Percentiles rank a stretch among this genome's conserved stretches.
Conservation (phyloP, 1,140 invertebrate genomes). For the Melanaphis sacchari region DNA sequence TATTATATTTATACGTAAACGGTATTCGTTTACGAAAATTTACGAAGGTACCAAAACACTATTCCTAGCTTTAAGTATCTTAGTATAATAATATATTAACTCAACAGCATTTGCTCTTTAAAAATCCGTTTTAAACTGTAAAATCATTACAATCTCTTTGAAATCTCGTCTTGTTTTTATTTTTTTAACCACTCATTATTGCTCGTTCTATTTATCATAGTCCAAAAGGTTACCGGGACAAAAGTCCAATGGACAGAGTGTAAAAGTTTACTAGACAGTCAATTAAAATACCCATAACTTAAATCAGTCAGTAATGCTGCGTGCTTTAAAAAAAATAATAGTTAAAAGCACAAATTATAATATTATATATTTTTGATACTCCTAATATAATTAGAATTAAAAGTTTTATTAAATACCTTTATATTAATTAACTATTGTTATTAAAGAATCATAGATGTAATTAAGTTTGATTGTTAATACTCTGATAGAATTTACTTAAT, state of each 20-base stretch:
- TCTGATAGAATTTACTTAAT: neutral
- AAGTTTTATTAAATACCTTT: no score
- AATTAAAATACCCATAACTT: neutral
- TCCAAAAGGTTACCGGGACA: conserved; percentile 37
- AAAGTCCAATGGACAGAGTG: neutral
- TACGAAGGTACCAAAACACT: neutral
- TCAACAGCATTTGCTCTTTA: neutral
- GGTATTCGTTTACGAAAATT: neutral
- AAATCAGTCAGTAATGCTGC: neutral
- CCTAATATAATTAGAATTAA: no score
- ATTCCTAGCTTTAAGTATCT: neutral
- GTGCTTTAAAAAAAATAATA: neutral
- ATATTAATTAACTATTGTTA: no score
- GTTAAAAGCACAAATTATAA: neutral
- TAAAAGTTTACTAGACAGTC: conserved; percentile 17
- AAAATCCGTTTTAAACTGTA: neutral
- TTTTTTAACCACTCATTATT: neutral
- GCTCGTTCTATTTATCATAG: neutral
- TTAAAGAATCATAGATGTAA: neutral
- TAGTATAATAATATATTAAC: neutral
- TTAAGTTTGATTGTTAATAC: neutral
- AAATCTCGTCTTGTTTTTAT: neutral
- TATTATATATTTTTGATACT: neutral
- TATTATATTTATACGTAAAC: neutral
- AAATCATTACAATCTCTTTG: neutral